phyloP scores from a whole-genome alignment of 2,113 vertebrate species.

The Taurulus bubalis region DNA sequence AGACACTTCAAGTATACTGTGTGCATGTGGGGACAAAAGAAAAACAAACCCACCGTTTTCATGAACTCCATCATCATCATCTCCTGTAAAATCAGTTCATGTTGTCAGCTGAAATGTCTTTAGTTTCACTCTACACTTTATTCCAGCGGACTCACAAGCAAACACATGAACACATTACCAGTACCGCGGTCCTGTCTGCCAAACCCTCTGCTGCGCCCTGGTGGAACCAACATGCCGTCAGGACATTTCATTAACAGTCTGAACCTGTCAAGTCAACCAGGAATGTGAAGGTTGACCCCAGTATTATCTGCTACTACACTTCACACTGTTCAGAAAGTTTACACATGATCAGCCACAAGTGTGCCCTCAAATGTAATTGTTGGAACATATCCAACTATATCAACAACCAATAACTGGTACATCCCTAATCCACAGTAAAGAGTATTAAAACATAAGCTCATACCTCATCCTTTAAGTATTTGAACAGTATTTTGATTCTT shows the following conservation, averaged over 20 bases:
- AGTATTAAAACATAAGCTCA: too few relatives aligned
- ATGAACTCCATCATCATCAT: not conserved
- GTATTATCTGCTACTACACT: not conserved
- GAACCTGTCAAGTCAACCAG: not conserved
- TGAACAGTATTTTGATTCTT: not conserved
- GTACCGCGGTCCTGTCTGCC: not conserved
- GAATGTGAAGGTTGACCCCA: not conserved
- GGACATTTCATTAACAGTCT: not conserved
- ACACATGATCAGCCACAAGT: not conserved
- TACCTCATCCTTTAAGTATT: too few relatives aligned
- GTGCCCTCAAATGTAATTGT: too few relatives aligned
- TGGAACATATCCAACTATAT: not conserved
- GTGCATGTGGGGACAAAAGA: not conserved
- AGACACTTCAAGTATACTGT: not conserved
- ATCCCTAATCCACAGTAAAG: not conserved
- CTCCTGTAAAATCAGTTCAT: conserved; percentile 12
- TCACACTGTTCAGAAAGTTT: not conserved
- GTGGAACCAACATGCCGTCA: not conserved
- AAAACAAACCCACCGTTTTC: conserved; percentile 37
- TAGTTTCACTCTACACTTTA: not conserved
- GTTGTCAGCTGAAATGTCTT: not conserved
- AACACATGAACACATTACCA: conserved; percentile 14
- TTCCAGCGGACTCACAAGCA: not conserved
- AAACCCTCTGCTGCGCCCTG: conserved; percentile 61
- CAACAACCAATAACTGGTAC: not conserved